Evolutionary conservation across 2,888 invertebrate species (phyloP).

Genomic region (Eumerus sabulonum): DNA sequence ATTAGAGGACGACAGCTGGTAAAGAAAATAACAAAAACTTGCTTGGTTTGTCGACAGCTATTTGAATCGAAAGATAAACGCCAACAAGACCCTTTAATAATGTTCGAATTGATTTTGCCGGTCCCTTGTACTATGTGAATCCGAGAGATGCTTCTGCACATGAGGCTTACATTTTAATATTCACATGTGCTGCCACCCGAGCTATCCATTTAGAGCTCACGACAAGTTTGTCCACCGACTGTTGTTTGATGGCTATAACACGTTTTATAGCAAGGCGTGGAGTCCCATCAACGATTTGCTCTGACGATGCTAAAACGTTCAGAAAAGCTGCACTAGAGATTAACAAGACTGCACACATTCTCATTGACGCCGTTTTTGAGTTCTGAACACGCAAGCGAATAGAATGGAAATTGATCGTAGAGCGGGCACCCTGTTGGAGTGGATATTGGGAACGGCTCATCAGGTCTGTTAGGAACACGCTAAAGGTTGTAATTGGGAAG

Average conservation of each 20-base stretch:
- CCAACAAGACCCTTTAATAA: not conserved
- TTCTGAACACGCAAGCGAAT: conserved; percentile 5
- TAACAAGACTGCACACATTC: not conserved
- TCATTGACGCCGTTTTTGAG: not conserved
- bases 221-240: conserved; percentile 22
- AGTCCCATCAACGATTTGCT: conserved; percentile 10
- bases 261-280: conserved; percentile 21
- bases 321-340: conserved; percentile 12
- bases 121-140: not conserved
- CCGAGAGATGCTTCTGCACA: not conserved
- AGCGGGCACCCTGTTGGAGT: conserved; percentile 51
- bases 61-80: not conserved
- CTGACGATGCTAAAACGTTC: conserved; percentile 22
- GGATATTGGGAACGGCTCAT: conserved; percentile 60
- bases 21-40: conserved; percentile 1
- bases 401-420: conserved; percentile 25
- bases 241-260: conserved; percentile 19
- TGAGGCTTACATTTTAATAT: not conserved
- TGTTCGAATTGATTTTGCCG: not conserved
- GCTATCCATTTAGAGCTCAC: conserved; percentile 45
- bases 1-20: conserved; percentile 9
- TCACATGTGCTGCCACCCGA: conserved; percentile 25
- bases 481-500: conserved; percentile 53
- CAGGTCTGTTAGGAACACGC: conserved; percentile 36
- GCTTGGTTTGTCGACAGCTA: not conserved